Base-by-base conservation (phyloP, 1,140 invertebrate species). In the Caenorhabditis remanei region DNA sequence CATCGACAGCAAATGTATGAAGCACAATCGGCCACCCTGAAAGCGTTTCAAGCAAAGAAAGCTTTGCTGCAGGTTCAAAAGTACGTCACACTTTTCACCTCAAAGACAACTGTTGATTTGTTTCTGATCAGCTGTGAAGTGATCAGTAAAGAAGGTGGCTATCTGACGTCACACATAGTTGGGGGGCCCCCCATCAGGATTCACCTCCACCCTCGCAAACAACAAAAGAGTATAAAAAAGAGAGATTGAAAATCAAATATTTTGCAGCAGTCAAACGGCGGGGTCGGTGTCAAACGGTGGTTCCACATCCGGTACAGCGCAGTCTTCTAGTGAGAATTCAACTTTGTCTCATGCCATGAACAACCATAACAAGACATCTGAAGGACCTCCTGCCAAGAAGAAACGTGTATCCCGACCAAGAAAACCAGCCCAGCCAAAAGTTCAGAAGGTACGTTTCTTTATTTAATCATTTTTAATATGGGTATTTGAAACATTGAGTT, bases 81-180 rank as follows among this genome's bases (percentile, higher is more conserved):
- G 71, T 79, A 79, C 46, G 71, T 79, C 71, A 79, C 43, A 79
- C 71, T 41, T 50, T 50, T 71, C 32, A 16, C 2, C 40, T 79
- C 46, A 53, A 79, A 50, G 46, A 79, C 71, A 50, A 79, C 43
- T 79, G 71, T 50, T 46, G 50, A 53, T 50, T 79, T 79, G 71
- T 79, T 79, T 79, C 71, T 79, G 71, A 48, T 79, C 71, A 79
- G 1, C 46, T 21, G 46, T 46, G 7, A 79, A 79, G 71, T 79
- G 71, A 79, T 79, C 71, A 79, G 21, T 19, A 46, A 46, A 19
- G 40, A 71, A 71, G 43, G 40, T 71, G 65, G 43, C 43, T 16
- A 71, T 71, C 53, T 79, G 71, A 79, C 46, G 71, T 50, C 71
- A 71, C 71, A 53, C 65, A 71, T 71, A 71, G 65, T 71, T 71